Evolutionary conservation across 2,888 invertebrate genomes (phyloP).

Genomic region (Calliphora vomitoria): DNA sequence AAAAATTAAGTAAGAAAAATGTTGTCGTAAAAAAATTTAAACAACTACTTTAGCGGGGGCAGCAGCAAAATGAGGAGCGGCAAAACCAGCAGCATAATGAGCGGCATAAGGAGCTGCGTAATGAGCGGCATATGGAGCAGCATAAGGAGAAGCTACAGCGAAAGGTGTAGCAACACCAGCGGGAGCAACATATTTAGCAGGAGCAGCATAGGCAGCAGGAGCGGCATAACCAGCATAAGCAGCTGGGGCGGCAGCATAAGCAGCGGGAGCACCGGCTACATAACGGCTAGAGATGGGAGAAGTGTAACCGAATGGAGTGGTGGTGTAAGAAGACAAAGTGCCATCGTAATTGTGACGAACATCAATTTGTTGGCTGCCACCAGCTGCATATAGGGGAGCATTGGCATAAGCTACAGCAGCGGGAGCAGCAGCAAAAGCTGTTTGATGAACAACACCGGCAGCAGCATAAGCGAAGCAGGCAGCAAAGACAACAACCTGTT

Average conservation of each 20-base stretch:
- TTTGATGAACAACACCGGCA: conserved; percentile 75
- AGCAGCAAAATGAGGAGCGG: conserved; percentile 74
- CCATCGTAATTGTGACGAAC: conserved; percentile 82
- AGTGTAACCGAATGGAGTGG: conserved; percentile 80
- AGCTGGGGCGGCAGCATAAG: conserved; percentile 40
- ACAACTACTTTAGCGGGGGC: conserved; percentile 60
- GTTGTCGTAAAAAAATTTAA: background rate
- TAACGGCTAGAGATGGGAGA: conserved; percentile 81
- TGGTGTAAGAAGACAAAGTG: conserved; percentile 81
- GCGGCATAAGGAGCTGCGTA: conserved; percentile 68
- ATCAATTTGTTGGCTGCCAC: conserved; percentile 82
- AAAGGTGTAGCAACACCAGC: conserved; percentile 72
- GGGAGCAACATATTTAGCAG: conserved; percentile 50
- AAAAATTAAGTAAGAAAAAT: background rate
- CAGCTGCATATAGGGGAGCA: conserved; percentile 83
- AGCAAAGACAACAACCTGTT: conserved; percentile 78
- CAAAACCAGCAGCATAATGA: conserved; percentile 70
- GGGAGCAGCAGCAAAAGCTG: conserved; percentile 72
- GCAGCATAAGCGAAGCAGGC: conserved; percentile 78
- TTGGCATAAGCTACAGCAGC: conserved; percentile 84
- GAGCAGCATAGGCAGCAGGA: conserved; percentile 62
- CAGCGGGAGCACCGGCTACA: conserved; percentile 78
- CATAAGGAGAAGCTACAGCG: conserved; percentile 52
- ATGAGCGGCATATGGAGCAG: conserved; percentile 68
- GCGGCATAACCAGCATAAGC: conserved; percentile 76